phyloP scores from a whole-genome alignment of 2,888 invertebrate species.

The Spilarctia lutea region DNA sequence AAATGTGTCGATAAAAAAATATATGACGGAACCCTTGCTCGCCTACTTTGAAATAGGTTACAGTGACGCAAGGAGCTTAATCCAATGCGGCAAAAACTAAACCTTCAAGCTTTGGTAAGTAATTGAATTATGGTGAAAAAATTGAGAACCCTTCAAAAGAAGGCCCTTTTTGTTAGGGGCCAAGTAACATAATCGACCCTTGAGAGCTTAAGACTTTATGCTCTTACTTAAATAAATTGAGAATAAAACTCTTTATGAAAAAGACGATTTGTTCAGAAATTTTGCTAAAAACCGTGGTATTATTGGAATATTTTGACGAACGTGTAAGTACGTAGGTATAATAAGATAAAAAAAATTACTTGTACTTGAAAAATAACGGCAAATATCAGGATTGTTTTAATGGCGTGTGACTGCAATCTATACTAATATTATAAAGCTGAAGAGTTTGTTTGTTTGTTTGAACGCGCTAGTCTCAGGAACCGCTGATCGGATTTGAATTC shows the following conservation, averaged over 20 bases:
- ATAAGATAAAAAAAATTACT: slow-evolving; percentile 15
- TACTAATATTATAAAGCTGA: too few species aligned
- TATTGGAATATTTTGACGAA: slow-evolving; percentile 24
- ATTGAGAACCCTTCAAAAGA: slow-evolving; percentile 29
- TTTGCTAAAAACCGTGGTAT: slow-evolving; percentile 32
- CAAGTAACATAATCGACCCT: slow-evolving; percentile 14
- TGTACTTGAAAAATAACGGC: slow-evolving; percentile 3
- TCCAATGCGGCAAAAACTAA: slow-evolving; percentile 45
- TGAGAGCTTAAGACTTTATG: slow-evolving; percentile 3
- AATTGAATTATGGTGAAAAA: slow-evolving; percentile 47
- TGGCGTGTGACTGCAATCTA: slow-evolving; percentile 39
- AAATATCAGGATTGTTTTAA: slow-evolving; percentile 24
- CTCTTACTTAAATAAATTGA: slow-evolving; percentile 8
- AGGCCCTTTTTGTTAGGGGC: slow-evolving; percentile 21
- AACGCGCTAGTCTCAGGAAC: too few species aligned
- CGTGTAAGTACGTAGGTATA: slow-evolving; percentile 22
- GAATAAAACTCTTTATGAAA: neutral
- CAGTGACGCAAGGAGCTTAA: slow-evolving; percentile 46
- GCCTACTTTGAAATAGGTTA: slow-evolving; percentile 48
- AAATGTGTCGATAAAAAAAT: slow-evolving; percentile 60
- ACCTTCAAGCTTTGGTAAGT: slow-evolving; percentile 38
- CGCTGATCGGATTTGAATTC: too few species aligned
- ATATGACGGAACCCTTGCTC: slow-evolving; percentile 53
- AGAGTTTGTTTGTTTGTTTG: too few species aligned
- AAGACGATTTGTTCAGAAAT: neutral